Percentiles rank a stretch among this genome's conserved stretches.
phyloP scores from a whole-genome alignment of 2,797 vertebrate genomes.

The Lycodopsis pacificus region DNA sequence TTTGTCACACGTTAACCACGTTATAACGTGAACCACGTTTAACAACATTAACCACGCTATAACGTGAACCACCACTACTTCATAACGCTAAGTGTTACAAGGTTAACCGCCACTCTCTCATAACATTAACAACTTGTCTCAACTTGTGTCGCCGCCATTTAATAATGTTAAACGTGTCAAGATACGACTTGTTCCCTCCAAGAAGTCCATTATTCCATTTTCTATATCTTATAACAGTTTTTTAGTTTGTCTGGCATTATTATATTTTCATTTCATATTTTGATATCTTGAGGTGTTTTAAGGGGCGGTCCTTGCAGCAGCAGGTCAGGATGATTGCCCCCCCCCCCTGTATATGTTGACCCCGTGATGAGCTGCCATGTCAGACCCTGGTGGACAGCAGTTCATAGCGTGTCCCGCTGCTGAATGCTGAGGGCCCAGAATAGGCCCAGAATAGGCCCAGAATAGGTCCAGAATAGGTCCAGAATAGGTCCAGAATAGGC shows the following conservation, averaged over 20 bases:
- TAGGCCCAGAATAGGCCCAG: constrained; percentile 55
- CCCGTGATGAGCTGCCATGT: constrained; percentile 26
- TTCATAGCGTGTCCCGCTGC: constrained; percentile 77
- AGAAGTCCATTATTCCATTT: neutral
- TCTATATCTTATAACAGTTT: neutral
- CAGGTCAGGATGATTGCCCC: neutral
- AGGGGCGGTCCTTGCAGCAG: neutral
- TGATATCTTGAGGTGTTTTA: no score
- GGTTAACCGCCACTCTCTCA: neutral
- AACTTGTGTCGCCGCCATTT: no score
- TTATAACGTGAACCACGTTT: no score
- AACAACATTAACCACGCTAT: no score
- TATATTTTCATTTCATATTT: neutral
- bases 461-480: no score
- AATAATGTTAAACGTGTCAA: no score
- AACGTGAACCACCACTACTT: no score
- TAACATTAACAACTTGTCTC: neutral
- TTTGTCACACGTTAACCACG: no score
- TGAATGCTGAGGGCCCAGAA: constrained; percentile 81
- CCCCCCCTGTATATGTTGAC: neutral
- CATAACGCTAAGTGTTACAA: no score
- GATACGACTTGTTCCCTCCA: neutral
- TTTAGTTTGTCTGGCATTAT: neutral
- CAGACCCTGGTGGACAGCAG: constrained; percentile 43
- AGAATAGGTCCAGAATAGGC: no score